A percentile compares a stretch with the other conserved stretches of the same genome.
These are phyloP conservation scores for Montipora foliosa DNA, from an alignment of 64 coral and sea anemone genomes.

Conservation along the genomic window DNA sequence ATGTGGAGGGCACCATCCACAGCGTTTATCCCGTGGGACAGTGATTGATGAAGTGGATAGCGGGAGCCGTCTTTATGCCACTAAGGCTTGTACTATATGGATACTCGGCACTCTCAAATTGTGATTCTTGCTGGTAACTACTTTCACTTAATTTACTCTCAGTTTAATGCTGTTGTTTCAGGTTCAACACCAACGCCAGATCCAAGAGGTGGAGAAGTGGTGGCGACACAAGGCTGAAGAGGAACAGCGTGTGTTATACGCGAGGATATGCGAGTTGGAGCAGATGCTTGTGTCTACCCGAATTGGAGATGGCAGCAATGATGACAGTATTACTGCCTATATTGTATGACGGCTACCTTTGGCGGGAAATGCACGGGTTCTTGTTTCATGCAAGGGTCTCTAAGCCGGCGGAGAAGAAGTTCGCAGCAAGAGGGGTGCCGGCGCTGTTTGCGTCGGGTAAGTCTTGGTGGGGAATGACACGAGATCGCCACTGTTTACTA, in stretches of 20 bases:
- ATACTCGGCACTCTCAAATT: no score
- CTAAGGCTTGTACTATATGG: no score
- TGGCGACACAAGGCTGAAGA: constrained; percentile 40
- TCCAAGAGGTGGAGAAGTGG: constrained; percentile 43
- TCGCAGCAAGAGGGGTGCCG: not conserved
- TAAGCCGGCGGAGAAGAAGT: no score
- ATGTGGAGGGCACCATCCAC: no score
- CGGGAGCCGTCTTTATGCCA: no score
- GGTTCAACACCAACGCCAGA: constrained; percentile 42
- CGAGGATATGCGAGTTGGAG: constrained; percentile 36
- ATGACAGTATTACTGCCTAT: not conserved
- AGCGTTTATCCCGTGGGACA: no score
- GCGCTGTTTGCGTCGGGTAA: not conserved
- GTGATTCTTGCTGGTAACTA: no score
- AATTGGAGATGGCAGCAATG: not conserved
- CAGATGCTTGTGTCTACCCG: constrained; percentile 12
- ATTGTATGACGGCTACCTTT: not conserved
- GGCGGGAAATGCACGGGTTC: no score
- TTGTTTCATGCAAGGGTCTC: no score
- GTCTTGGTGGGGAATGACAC: not conserved
- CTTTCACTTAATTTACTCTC: not conserved
- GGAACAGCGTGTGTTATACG: constrained; percentile 44
- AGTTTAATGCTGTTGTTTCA: not conserved
- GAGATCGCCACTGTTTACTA: not conserved
- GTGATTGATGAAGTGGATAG: no score